Base-by-base conservation (phyloP, 1,140 invertebrate genomes). In the Achatina immaculata region DNA sequence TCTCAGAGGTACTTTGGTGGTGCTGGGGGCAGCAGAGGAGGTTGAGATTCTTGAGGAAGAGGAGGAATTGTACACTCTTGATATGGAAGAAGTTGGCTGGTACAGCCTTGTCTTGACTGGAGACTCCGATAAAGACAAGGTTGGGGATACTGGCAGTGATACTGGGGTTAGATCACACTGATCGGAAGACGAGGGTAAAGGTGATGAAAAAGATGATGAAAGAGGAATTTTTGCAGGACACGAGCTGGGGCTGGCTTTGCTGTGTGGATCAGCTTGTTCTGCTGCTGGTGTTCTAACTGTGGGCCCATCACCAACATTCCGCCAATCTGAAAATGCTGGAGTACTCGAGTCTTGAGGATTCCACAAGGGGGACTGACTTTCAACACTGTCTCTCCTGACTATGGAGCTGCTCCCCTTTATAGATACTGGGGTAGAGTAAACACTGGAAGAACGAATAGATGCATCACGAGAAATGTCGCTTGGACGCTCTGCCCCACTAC, bases 301-400 rank as follows among this genome's bases (percentile, higher is more conserved):
- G 16, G 74, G 62, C 45, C 73, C 76, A 80, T 81, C 83, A 65
- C 81, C 83, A 76, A 36, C 65, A 34, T 69, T 75, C 24, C 83
- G 79, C 77, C 85, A 81, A 74, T 87, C 81, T 42, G 83, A 83
- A 55, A 88, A 83, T 55, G 87, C 81, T 42, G 86, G 86, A 48
- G 85, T 86, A 71, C 85, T 85, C 62, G 86, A 76, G 42, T 83
- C 81, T 77, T 83, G 80, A 14, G 83, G 83, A 28, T 82, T 78
- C 83, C 83, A 84, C 38, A 31, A 19, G 19, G 55, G 40, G 40
- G 34, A 38, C 9, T 65, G 34, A 21, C 28, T 16, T 3, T 62
- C 74, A 7, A 51, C 55, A 55, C 31, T 51, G 21, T 34, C 51
- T 4, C 4, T 19, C 68, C 34, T 45, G 6, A 6, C 68, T 71